phyloP scores from a whole-genome alignment of 2,888 invertebrate genomes.

The Melangyna quadrimaculata region DNA sequence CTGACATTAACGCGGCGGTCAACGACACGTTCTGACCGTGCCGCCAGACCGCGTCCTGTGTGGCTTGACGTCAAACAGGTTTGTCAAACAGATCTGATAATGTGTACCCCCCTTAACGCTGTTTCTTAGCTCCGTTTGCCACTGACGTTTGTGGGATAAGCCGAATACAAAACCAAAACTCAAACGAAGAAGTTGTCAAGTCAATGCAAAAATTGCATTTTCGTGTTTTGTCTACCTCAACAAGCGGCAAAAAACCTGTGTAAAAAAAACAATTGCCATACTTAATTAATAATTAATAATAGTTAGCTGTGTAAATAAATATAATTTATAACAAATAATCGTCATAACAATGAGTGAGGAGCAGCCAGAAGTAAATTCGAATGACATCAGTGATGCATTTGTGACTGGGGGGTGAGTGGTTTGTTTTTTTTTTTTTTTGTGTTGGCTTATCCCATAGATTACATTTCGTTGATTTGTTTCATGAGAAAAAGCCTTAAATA shows the following conservation, averaged over 20 bases:
- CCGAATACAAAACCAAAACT: background rate
- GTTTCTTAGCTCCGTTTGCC: too few relatives aligned
- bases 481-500: background rate
- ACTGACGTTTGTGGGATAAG: too few relatives aligned
- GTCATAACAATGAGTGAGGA: constrained; percentile 22
- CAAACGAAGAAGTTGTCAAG: background rate
- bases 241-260: background rate
- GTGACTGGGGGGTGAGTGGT: constrained; percentile 59
- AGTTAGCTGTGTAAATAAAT: background rate
- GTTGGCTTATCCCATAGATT: background rate
- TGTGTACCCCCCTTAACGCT: too few relatives aligned
- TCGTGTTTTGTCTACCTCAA: background rate
- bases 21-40: too few relatives aligned
- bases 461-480: background rate
- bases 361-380: constrained; percentile 55
- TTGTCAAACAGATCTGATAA: too few relatives aligned
- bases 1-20: too few relatives aligned
- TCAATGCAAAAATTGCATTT: background rate
- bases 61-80: too few relatives aligned
- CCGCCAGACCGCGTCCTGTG: too few relatives aligned
- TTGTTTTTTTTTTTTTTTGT: background rate
- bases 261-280: background rate
- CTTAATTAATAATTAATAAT: background rate
- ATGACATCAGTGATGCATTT: constrained; percentile 64
- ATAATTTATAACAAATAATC: background rate